Evolutionary conservation across 2,797 vertebrate species (phyloP).

Genomic region (Lutra lutra): DNA sequence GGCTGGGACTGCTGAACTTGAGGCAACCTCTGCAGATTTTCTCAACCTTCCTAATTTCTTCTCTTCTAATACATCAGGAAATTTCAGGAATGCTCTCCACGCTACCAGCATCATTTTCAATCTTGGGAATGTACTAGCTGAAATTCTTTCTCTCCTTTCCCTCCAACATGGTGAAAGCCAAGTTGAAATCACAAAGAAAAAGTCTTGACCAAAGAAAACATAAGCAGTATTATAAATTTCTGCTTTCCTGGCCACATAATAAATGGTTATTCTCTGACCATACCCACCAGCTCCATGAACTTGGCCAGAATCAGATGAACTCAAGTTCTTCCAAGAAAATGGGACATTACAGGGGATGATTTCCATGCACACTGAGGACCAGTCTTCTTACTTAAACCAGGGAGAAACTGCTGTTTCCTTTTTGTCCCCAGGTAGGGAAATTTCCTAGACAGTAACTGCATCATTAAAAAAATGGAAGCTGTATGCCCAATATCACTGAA

Average conservation of each 20-base stretch:
- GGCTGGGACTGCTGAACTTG: neutral
- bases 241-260: neutral
- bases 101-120: neutral
- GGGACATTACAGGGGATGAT: neutral
- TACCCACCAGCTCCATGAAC: neutral
- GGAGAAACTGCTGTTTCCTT: neutral
- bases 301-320: neutral
- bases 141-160: neutral
- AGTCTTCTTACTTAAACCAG: neutral
- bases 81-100: conserved; percentile 11
- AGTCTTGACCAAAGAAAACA: neutral
- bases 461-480: neutral
- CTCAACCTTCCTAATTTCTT: neutral
- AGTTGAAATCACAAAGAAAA: neutral
- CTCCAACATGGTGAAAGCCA: neutral
- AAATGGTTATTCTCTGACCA: neutral
- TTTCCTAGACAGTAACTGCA: neutral
- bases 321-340: neutral
- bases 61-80: neutral
- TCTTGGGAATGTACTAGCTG: neutral
- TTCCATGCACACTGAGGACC: neutral
- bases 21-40: neutral
- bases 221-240: neutral
- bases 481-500: neutral
- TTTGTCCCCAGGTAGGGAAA: neutral